These are phyloP conservation scores for Caranx melampygus DNA, from an alignment of 2,113 vertebrate species.

Conservation along the genomic window DNA sequence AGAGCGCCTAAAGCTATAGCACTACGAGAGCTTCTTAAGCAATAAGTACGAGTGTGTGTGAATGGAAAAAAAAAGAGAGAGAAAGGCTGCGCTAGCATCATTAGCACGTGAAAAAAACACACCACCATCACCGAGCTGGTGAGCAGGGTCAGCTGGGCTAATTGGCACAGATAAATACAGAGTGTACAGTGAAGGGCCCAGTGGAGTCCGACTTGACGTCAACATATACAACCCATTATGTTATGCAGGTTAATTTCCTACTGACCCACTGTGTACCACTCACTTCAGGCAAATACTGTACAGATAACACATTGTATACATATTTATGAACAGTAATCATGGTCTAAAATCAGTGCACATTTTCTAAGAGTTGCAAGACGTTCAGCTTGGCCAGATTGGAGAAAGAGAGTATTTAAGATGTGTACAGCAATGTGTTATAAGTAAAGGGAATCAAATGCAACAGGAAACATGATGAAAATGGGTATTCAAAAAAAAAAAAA, in stretches of 20 bases:
- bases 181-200: conserved; percentile 17
- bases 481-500: conserved; percentile 24
- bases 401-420: conserved; percentile 28
- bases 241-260: conserved; percentile 31
- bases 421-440: conserved; percentile 44
- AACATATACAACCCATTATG: conserved; percentile 24
- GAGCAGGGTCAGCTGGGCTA: conserved; percentile 46
- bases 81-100: conserved; percentile 31
- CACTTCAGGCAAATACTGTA: conserved; percentile 36
- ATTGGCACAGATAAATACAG: conserved; percentile 63
- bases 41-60: conserved; percentile 26
- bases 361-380: conserved; percentile 43
- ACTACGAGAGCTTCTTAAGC: conserved; percentile 39
- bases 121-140: conserved; percentile 23
- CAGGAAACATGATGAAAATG: conserved; percentile 30
- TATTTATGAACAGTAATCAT: conserved; percentile 34
- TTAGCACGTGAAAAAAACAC: conserved; percentile 39
- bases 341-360: conserved; percentile 59
- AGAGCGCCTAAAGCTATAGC: conserved; percentile 44
- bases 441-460: conserved; percentile 55
- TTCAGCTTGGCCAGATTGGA: conserved; percentile 65
- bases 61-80: conserved; percentile 7
- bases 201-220: conserved; percentile 16
- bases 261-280: conserved; percentile 43
- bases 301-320: conserved; percentile 44